A percentile compares a stretch with the other conserved stretches of the same genome.
Evolutionary conservation across 37 sponge, comb jelly and placozoan species (phyloP).

Genomic region (Bolinopsis microptera): DNA sequence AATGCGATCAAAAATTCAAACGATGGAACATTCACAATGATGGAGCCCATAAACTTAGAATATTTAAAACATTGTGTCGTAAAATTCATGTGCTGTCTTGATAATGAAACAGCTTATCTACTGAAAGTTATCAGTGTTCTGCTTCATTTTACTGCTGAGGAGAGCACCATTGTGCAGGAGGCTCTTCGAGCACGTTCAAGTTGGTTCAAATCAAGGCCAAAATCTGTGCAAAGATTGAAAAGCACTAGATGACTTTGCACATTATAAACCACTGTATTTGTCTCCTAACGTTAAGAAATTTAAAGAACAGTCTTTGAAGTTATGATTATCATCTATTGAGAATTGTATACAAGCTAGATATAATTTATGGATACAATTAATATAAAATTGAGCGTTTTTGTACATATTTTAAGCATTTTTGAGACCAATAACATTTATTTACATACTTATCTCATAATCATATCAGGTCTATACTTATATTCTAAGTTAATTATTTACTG

Average conservation of each 20-base stretch:
- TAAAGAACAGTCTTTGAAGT: too few species aligned
- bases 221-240: slow-evolving; percentile 27
- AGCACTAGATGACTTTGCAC: too few species aligned
- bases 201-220: slow-evolving; percentile 44
- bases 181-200: neutral
- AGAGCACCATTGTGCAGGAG: neutral
- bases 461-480: too few species aligned
- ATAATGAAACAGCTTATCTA: slow-evolving; percentile 28
- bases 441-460: too few species aligned
- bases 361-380: too few species aligned
- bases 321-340: too few species aligned
- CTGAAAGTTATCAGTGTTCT: slow-evolving; percentile 30
- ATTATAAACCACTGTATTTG: too few species aligned
- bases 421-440: too few species aligned
- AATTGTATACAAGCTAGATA: too few species aligned
- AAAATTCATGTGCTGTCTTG: slow-evolving; percentile 29
- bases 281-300: too few species aligned
- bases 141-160: slow-evolving; percentile 6
- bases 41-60: neutral
- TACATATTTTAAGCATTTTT: neutral
- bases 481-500: too few species aligned
- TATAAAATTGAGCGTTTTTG: neutral
- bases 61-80: slow-evolving; percentile 57
- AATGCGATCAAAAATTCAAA: neutral
- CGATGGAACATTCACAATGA: neutral